Percentiles rank a stretch among this genome's conserved stretches.
Evolutionary conservation across 1,140 invertebrate species (phyloP).

Genomic region (Eupristina koningsbergeri): DNA sequence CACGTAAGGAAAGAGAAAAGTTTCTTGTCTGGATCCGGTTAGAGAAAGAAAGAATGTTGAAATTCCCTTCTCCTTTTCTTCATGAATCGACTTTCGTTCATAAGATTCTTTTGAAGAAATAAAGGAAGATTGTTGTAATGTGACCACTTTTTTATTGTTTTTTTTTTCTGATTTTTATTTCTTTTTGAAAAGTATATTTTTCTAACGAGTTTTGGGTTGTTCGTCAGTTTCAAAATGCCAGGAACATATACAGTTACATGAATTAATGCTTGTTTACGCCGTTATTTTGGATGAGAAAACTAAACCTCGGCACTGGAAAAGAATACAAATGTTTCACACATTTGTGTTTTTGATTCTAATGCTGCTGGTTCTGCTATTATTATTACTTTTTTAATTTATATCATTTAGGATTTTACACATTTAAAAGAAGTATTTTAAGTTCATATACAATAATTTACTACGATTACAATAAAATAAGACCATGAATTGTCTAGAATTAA

Average conservation of each 20-base stretch:
- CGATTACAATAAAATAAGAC: slow-evolving; percentile 6
- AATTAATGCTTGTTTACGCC: slow-evolving; percentile 9
- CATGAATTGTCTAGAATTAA: not conserved
- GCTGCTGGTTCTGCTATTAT: slow-evolving; percentile 14
- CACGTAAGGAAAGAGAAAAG: slow-evolving; percentile 27
- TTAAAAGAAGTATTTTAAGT: slow-evolving; percentile 21
- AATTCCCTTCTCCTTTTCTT: slow-evolving; percentile 1
- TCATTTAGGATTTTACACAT: not conserved
- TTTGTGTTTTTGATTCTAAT: no score
- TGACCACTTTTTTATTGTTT: not conserved
- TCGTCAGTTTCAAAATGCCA: slow-evolving; percentile 18
- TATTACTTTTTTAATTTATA: slow-evolving; percentile 30
- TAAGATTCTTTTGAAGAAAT: slow-evolving; percentile 32
- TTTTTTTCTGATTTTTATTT: slow-evolving; percentile 49
- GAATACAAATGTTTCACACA: slow-evolving; percentile 27
- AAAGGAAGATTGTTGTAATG: slow-evolving; percentile 48
- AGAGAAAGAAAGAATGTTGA: not conserved
- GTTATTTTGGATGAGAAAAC: not conserved
- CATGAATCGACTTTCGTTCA: slow-evolving; percentile 25
- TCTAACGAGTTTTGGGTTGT: slow-evolving; percentile 7
- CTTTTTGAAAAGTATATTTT: slow-evolving; percentile 46
- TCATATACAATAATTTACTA: not conserved
- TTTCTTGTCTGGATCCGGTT: slow-evolving; percentile 26
- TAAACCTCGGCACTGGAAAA: not conserved
- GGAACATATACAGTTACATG: not conserved